Base-by-base conservation (phyloP, 2,888 invertebrate genomes). In the Epinotia ramella region DNA sequence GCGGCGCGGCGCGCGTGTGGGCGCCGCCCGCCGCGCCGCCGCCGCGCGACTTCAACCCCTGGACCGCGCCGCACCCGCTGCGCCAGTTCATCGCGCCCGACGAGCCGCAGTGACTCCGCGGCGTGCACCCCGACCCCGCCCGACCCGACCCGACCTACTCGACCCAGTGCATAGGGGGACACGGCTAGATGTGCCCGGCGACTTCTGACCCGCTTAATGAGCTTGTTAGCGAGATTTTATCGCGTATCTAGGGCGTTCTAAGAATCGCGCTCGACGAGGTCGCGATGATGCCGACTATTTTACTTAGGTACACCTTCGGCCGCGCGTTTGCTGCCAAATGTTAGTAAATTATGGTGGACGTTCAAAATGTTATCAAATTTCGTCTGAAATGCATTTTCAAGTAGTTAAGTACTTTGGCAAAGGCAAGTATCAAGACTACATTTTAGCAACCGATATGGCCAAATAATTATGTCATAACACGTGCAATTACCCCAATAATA, bases 51-150 rank as follows among this genome's bases (percentile, higher is more conserved):
- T 94, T 91, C 86, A 93, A 94, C 85, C 91, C 91, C 13, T 94
- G 93, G 93, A 93, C 93, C 9, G 88, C 90, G 73, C 87, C 86
- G 40, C 90, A 91, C 77, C 94, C 93, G 78, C 86, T 93, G 79
- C 88, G 89, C 79, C 91, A 89, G 83, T 90, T 91, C 84, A 87
- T 91, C 79, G 82, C 87, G 73, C 86, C 85, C 77, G 83, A 79
- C 77, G 86, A 88, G 66, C 79, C 80, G 65, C 83, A 87, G 89
- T 91, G 86, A 89, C 57, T 2, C n/a, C 56, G 12, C 69, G 0
- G 12, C 0, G 12, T 12, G 2, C 44, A 12, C 67, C 44, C 44
- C 44, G 9, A 44, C 44, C 44, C 11, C 2, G 0, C 44, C 44
- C 44, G 12, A 9, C 44, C 44, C 13, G 46, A 13, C 0, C 46